Base-by-base conservation (phyloP, 2,113 vertebrate genomes). In the Podarcis cretensis region DNA sequence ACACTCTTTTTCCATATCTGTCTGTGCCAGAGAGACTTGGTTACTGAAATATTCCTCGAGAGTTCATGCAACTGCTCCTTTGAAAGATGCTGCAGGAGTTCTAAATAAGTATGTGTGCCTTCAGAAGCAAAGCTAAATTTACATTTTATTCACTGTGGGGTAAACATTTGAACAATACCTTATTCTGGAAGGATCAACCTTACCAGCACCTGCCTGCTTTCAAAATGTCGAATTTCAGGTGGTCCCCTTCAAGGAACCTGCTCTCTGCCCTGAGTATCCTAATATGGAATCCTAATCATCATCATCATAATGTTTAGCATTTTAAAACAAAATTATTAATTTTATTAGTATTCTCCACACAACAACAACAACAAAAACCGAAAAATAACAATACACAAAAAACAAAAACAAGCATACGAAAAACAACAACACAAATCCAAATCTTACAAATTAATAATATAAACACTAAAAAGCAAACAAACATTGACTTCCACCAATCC, bases 1-100 rank as follows among this genome's bases (percentile, higher is more conserved):
- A 90, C 27, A 16, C 0, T 79, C 37, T 35, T 84, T 93, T 93
- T 88, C 87, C 92, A 90, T 48, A 90, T 90, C 82, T 0, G 0
- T 8, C 21, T 88, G 84, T 93, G 68, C 48, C 68, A 85, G n/a
- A 89, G 63, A 92, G 90, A 91, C 89, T 57, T 54, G 92, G 35
- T 66, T 85, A 32, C 73, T 90, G 78, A 90, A 90, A 14, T 84
- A 85, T 93, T 91, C 90, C 88, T 95, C 37, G 91, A 93, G 94
- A 88, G 87, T 83, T 89, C 85, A 85, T 14, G 57, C 27, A 43
- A 77, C 10, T 54, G 37, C 27, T 75, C 86, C 86, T 87, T 81
- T 2, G 75, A 87, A 91, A 85, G 2, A 0, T 1, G 75, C 69
- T 40, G 59, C 10, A 77, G 59, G 66, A 30, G 8, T 35, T 81